These are phyloP conservation scores for Fabriciana adippe DNA, from an alignment of 2,888 invertebrate species.

Conservation along the genomic window DNA sequence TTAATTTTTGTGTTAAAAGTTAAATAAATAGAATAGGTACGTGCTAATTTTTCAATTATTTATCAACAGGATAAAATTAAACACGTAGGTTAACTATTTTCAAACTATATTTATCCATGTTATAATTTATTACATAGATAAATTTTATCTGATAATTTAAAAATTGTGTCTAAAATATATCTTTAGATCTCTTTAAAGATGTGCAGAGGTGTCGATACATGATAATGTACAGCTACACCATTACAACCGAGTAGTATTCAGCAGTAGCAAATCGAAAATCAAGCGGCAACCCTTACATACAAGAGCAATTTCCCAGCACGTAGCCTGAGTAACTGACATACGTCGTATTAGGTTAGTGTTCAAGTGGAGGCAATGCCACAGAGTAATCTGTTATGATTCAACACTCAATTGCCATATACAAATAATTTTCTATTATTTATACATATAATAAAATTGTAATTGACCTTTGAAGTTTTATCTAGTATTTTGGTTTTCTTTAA, in stretches of 20 bases:
- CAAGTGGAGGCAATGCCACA: conserved; percentile 45
- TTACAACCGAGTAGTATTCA: conserved; percentile 27
- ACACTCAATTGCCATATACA: background rate
- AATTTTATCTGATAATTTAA: too few relatives aligned
- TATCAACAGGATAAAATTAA: too few relatives aligned
- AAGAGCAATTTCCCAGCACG: conserved; percentile 55
- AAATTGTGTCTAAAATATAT: too few relatives aligned
- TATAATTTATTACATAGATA: too few relatives aligned
- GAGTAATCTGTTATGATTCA: conserved; percentile 20
- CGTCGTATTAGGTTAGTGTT: conserved; percentile 61
- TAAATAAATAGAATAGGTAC: too few relatives aligned
- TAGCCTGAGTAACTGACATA: conserved; percentile 56
- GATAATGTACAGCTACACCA: conserved; percentile 13
- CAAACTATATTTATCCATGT: too few relatives aligned
- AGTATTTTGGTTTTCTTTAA: background rate
- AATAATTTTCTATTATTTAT: too few relatives aligned
- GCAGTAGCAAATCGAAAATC: conserved; percentile 41
- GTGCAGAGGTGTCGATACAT: conserved; percentile 3
- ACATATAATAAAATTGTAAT: too few relatives aligned
- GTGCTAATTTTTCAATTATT: too few relatives aligned
- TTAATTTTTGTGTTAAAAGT: too few relatives aligned
- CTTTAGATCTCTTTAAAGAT: background rate
- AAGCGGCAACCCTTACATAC: conserved; percentile 44
- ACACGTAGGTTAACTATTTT: too few relatives aligned
- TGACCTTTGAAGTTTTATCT: background rate